Conservation (phyloP, 2,888 invertebrate genomes). For the Brachypalpus laphriformis region DNA sequence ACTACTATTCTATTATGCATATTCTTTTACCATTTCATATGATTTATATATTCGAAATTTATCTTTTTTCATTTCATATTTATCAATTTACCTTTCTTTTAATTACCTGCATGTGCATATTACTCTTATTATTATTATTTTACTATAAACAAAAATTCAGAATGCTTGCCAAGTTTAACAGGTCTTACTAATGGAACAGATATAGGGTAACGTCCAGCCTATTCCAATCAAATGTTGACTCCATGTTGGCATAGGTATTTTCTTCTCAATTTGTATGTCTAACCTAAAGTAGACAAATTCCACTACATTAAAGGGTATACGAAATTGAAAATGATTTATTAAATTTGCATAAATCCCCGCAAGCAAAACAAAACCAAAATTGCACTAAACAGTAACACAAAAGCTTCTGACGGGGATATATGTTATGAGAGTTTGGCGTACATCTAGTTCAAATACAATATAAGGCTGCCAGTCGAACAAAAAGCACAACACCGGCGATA, state of each 20-base stretch:
- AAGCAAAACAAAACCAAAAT: conserved; percentile 24
- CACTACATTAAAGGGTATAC: background rate
- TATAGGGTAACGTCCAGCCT: background rate
- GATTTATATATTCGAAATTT: too few species aligned
- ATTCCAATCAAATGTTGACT: background rate
- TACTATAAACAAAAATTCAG: too few species aligned
- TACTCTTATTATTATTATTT: too few species aligned
- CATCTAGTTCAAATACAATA: conserved; percentile 8
- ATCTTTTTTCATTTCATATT: too few species aligned
- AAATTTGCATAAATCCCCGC: conserved; percentile 28
- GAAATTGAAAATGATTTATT: conserved; percentile 41
- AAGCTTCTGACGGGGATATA: background rate
- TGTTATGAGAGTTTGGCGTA: background rate
- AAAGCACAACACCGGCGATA: conserved; percentile 25
- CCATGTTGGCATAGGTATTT: background rate
- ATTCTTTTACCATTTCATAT: too few species aligned
- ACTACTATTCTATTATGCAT: too few species aligned
- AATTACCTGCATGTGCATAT: too few species aligned
- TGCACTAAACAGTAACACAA: conserved; percentile 23
- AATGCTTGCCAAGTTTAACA: too few species aligned
- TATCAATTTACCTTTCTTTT: too few species aligned
- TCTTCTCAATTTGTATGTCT: background rate
- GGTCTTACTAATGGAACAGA: background rate
- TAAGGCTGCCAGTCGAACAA: background rate
- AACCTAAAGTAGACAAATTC: conserved; percentile 1